Evolutionary conservation across 2,797 vertebrate species (phyloP), one percentile per base, ranked within the genome.

Genomic region (Etheostoma nigrum): DNA sequence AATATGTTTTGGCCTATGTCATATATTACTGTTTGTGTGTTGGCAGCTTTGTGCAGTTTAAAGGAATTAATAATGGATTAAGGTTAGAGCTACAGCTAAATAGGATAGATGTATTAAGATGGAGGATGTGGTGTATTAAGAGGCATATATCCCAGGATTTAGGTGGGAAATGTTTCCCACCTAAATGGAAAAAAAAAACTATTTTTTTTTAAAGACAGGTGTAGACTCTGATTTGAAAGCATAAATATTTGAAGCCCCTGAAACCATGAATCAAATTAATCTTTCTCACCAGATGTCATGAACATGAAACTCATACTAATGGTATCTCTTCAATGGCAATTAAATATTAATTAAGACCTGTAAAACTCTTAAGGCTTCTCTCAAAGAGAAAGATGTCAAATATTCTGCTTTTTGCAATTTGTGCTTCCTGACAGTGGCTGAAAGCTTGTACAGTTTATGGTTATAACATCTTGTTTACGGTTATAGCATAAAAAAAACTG

Each of bases 201-300:
- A 23, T 36, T 0, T 14, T 18, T 25, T 63, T 60, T 61, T 4
- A 68, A 45, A 78, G 54, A 30, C 1, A 45, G 4, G 18, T 62
- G 25, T 21, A 21, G 48, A 54, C 14, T 71, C 66, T 75, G 14
- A 73, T 59, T 55, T 68, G 12, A 82, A 69, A 19, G 70, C 18
- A 74, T 81, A 64, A 74, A 86, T 73, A 70, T 72, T 36, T 78
- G 5, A 82, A 45, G 15, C 54, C 52, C 11, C 47, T 62, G 42
- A 81, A 76, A 59, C 16, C 25, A 40, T 16, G 60, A 62, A 68
- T 66, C 33, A 58, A 84, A 85, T 69, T 2, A 57, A 54, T 81
- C 16, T 58, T 36, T 54, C 30, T 64, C 44, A 63, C 18, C 1
- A 0, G 48, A 60, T 69, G 68, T 70, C 51, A 74, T 42, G 49